Conservation (phyloP, 2,797 vertebrate species). For the Orestias chungarensis region DNA sequence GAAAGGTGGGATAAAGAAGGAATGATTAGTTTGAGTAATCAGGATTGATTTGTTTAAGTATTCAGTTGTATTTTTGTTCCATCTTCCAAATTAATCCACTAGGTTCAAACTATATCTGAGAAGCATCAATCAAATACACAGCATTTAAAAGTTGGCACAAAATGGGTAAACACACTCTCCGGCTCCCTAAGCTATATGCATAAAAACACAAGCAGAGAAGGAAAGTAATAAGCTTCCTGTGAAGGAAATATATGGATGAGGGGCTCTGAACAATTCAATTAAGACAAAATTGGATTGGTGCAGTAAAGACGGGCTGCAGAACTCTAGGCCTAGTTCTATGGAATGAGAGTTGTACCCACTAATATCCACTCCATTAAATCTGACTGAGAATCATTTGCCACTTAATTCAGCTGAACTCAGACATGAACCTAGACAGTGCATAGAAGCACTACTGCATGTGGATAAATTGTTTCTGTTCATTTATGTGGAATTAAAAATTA, state of each 20-base stretch:
- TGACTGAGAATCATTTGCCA: constrained; percentile 64
- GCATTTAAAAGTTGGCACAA: constrained; percentile 50
- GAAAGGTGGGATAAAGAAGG: background rate
- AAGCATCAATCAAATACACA: constrained; percentile 34
- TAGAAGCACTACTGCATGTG: constrained; percentile 54
- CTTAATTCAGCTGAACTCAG: constrained; percentile 63
- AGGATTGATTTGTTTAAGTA: constrained; percentile 14
- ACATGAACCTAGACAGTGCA: constrained; percentile 47
- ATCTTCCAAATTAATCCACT: constrained; percentile 12
- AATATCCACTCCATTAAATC: constrained; percentile 72
- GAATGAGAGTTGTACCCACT: constrained; percentile 46
- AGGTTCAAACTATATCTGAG: constrained; percentile 30
- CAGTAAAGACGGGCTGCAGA: constrained; percentile 47
- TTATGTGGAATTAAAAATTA: constrained; percentile 40
- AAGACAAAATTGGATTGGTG: constrained; percentile 73
- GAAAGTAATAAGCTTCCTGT: constrained; percentile 49
- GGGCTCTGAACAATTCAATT: constrained; percentile 70
- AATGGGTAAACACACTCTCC: background rate
- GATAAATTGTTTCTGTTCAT: constrained; percentile 54
- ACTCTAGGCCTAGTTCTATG: constrained; percentile 51
- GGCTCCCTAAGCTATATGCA: constrained; percentile 13
- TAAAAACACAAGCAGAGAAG: constrained; percentile 30
- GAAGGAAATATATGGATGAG: constrained; percentile 66
- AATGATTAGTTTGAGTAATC: no score
- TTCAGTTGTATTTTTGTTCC: constrained; percentile 26